Evolutionary conservation across 2,888 invertebrate genomes (phyloP).

Genomic region (Drosophila parthenogenetica): DNA sequence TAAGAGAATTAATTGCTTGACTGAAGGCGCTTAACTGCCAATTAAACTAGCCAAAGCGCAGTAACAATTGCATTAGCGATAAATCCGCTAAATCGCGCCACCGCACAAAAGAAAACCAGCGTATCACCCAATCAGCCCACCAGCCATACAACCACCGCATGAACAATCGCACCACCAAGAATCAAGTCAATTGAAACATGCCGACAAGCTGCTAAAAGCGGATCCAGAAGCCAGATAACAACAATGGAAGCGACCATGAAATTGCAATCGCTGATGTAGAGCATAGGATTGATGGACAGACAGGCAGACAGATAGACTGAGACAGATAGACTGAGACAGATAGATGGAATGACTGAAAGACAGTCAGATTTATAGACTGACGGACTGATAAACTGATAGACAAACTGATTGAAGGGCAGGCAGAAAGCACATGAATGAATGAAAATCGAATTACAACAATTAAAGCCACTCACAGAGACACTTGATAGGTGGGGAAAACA

Average conservation of each 20-base stretch:
- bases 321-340: constrained; percentile 6
- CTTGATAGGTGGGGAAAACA: neutral
- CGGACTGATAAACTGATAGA: constrained; percentile 1
- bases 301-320: constrained; percentile 8
- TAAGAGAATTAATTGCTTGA: constrained; percentile 39
- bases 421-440: constrained; percentile 24
- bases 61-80: constrained; percentile 50
- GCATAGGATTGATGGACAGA: constrained; percentile 33
- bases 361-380: neutral
- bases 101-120: neutral
- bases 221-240: constrained; percentile 21
- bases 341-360: neutral
- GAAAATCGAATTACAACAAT: constrained; percentile 69
- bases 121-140: neutral
- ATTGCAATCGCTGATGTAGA: constrained; percentile 33
- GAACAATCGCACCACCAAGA: neutral
- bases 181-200: constrained; percentile 39
- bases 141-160: neutral
- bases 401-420: neutral
- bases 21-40: constrained; percentile 16
- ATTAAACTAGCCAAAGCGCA: constrained; percentile 26
- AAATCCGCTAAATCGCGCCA: constrained; percentile 38
- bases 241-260: constrained; percentile 45
- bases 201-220: constrained; percentile 39
- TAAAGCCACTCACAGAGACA: constrained; percentile 35